Conservation (phyloP, 2,113 vertebrate genomes). For the Leuciscus idus region DNA sequence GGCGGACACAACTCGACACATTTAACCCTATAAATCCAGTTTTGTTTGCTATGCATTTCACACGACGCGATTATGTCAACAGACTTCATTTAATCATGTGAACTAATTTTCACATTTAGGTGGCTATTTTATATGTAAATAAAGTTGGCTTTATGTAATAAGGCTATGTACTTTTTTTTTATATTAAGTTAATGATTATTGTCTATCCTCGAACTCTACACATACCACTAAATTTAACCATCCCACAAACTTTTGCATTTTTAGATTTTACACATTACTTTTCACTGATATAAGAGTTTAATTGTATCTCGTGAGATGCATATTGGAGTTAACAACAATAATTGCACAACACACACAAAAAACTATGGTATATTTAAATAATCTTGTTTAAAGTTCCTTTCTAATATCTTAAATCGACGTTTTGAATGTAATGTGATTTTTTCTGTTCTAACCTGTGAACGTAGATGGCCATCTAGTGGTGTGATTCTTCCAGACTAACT, state of each 20-base stretch:
- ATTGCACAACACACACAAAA: background rate
- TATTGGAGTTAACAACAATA: background rate
- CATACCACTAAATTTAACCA: too few species aligned
- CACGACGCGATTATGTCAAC: too few species aligned
- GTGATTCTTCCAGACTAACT: background rate
- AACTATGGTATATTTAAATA: background rate
- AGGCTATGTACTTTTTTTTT: too few species aligned
- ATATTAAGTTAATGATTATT: too few species aligned
- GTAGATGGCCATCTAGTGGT: conserved; percentile 49
- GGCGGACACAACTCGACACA: background rate
- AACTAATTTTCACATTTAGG: too few species aligned
- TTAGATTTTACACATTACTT: background rate
- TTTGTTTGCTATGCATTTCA: background rate
- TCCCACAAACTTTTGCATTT: too few species aligned
- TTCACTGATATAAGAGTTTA: background rate
- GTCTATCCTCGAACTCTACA: too few species aligned
- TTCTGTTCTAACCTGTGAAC: background rate
- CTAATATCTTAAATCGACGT: background rate
- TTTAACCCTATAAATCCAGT: background rate
- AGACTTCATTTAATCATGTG: too few species aligned
- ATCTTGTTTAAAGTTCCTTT: background rate
- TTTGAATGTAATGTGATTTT: background rate
- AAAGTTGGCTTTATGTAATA: too few species aligned
- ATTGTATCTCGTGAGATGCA: background rate
- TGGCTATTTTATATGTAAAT: too few species aligned